These are phyloP conservation scores for Caenorhabditis japonica DNA, from an alignment of 2,888 invertebrate species.

Conservation along the genomic window DNA sequence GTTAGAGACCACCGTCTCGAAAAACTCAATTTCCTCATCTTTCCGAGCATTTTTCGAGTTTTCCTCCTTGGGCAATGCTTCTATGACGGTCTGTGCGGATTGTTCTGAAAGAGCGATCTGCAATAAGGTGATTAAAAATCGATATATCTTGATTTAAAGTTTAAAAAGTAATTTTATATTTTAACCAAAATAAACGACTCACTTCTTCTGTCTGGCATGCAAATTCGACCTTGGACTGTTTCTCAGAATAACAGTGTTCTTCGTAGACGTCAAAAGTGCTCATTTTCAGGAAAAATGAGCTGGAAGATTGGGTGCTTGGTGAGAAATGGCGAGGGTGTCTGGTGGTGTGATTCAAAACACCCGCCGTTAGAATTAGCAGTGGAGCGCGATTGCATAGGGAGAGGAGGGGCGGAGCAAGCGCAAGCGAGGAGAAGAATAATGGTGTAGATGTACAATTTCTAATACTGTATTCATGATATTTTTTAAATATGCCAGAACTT, in stretches of 20 bases:
- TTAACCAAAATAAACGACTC: not conserved
- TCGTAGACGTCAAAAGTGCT: slow-evolving; percentile 26
- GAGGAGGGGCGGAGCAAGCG: too few species aligned
- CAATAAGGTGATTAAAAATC: too few species aligned
- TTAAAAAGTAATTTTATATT: not conserved
- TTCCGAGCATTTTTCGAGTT: not conserved
- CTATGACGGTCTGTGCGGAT: slow-evolving; percentile 11
- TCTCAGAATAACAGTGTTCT: slow-evolving; percentile 2
- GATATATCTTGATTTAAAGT: not conserved
- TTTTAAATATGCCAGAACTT: too few species aligned
- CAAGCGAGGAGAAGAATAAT: too few species aligned
- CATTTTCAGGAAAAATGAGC: slow-evolving; percentile 15
- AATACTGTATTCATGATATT: too few species aligned
- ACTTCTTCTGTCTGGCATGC: slow-evolving; percentile 49
- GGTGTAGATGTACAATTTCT: too few species aligned
- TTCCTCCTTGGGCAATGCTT: slow-evolving; percentile 8
- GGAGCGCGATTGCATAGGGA: slow-evolving; percentile 40
- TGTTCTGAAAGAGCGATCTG: slow-evolving; percentile 7
- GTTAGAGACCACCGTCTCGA: slow-evolving; percentile 20
- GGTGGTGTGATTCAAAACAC: slow-evolving; percentile 27
- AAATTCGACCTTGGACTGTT: slow-evolving; percentile 3
- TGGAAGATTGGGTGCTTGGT: not conserved
- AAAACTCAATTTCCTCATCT: slow-evolving; percentile 11
- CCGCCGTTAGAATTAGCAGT: slow-evolving; percentile 21
- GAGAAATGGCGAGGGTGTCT: not conserved